Base-by-base conservation (phyloP, 2,888 invertebrate genomes). In the Phorcus lineatus region DNA sequence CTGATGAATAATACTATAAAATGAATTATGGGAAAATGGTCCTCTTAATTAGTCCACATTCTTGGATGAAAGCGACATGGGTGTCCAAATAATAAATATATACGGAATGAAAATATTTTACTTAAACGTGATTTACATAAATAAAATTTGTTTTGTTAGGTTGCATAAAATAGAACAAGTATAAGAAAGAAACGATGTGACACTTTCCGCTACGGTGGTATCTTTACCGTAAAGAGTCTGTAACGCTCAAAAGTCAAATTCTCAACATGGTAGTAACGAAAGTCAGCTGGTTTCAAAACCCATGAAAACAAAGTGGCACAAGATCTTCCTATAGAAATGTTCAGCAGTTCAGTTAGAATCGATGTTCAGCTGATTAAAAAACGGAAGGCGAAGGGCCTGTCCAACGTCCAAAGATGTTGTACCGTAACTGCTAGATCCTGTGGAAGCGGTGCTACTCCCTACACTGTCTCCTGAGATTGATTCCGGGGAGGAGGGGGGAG, bases 381-480 rank as follows among this genome's bases (percentile, higher is more conserved):
- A 88, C 19, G 90, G 90, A 57, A 90, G 86, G 55, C 90, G 82
- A 77, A 90, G 85, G 70, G 85, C 86, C 77, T 88, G 86, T 62
- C 88, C 87, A 22, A 87, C 79, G 74, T 90, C 90, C 80, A 87
- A 82, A 0, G 90, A 88, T 31, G 89, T 88, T 22, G 87, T 88
- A 84, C 88, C 87, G 24, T 84, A 82, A 47, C 81, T 84, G 28
- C 81, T 81, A 62, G 83, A 83, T 80, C 70, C 81, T 67, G 76
- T 78, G 24, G 84, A 81, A 52, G 78, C 80, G 66, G 77, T 82
- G 79, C 77, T 77, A 80, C 88, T 88, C 76, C 86, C 86, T 24
- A 87, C 84, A 80, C 88, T 88, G 62, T 88, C 89, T n/a, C 88
- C 88, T 22, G 89, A 89, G 76, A 88, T 83, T n/a, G 88, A 88